Base-by-base conservation (phyloP, 2,113 vertebrate species). In the Megaceryle torquata region DNA sequence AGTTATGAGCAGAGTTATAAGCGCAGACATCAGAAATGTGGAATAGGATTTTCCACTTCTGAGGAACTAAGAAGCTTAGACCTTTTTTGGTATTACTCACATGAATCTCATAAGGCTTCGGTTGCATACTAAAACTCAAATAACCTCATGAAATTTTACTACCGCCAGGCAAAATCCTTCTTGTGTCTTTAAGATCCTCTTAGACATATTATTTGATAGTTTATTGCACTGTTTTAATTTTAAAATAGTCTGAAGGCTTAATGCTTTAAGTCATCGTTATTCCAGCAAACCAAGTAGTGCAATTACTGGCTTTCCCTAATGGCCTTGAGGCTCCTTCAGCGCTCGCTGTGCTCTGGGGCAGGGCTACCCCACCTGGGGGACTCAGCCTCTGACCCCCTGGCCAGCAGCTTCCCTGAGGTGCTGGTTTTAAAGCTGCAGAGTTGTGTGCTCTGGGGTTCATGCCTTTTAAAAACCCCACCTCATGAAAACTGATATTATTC, bases 371-470 rank as follows among this genome's bases (percentile, higher is more conserved):
- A 4, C 31, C 43, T 24, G 2, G 15, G 10, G 28, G 28, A 11
- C 28, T 21, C 25, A 3, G 28, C n/a, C 35, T 10, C 16, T 6
- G 11, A 14, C 2, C 44, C 24, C 5, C 12, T 13, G 3, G 8
- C 13, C 28, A 8, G 16, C 65, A 71, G 21, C 67, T 14, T 46
- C 39, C 76, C n/a, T 0, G 0, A 2, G 6, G 2, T 4, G n/a
- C 28, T 19, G 56, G 22, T 43, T 7, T 19, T 46, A 0, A 56
- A 2, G 3, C 39, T 3, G 61, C 10, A 13, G 13, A 15, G 17
- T 0, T 10, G 0, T 6, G 13, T 2, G 19, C 5, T 44, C 5
- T 44, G n/a, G 22, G 2, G 46, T 31, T 50, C 46, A 1, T 3
- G 74, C 1, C 60, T 39, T 35, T 20, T 4, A 5, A n/a, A 33